These are phyloP conservation scores for Unio pictorum DNA, from an alignment of 2,888 invertebrate genomes.

Conservation along the genomic window DNA sequence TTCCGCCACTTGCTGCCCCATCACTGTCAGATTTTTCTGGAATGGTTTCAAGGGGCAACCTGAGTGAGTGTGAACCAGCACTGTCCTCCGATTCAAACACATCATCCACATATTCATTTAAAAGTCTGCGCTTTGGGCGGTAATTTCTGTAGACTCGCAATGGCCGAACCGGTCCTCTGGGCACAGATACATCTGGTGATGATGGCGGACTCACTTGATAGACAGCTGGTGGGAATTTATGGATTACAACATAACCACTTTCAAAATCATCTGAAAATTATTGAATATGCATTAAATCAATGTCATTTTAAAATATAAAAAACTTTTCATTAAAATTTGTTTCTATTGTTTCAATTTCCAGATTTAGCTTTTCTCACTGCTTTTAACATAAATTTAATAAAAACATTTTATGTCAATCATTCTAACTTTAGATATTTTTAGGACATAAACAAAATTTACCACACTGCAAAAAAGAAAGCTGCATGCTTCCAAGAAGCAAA, in stretches of 20 bases:
- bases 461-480: too few relatives aligned
- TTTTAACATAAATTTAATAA: too few relatives aligned
- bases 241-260: constrained; percentile 56
- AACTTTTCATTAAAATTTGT: too few relatives aligned
- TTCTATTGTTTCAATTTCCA: too few relatives aligned
- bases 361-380: too few relatives aligned
- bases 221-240: constrained; percentile 23
- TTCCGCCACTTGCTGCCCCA: too few relatives aligned
- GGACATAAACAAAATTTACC: too few relatives aligned
- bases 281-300: background rate
- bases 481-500: too few relatives aligned
- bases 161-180: background rate
- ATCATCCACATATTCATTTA: constrained; percentile 61
- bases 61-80: constrained; percentile 41
- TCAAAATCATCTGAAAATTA: constrained; percentile 46
- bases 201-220: constrained; percentile 3
- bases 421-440: too few relatives aligned
- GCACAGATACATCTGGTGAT: constrained; percentile 8
- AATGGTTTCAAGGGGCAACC: constrained; percentile 43
- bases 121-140: constrained; percentile 54
- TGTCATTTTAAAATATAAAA: too few relatives aligned
- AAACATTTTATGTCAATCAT: too few relatives aligned
- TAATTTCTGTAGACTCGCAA: constrained; percentile 21
- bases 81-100: constrained; percentile 65
- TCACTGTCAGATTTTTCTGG: constrained; percentile 39